Base-by-base conservation (phyloP, 2,113 vertebrate species). In the Glaucomys volans region DNA sequence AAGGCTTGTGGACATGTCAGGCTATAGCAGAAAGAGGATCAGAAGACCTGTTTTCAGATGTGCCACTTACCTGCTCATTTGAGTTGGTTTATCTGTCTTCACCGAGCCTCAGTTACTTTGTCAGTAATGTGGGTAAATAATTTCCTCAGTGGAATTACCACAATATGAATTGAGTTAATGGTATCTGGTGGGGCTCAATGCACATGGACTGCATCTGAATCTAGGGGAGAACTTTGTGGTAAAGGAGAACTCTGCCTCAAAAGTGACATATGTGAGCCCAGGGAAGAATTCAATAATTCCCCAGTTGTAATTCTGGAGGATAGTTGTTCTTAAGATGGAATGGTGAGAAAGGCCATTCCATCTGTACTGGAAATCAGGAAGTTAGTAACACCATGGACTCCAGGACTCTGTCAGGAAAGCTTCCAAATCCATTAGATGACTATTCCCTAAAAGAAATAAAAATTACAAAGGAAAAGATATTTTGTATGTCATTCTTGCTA, bases 31-130 rank as follows among this genome's bases (percentile, higher is more conserved):
- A 72, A 79, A 95, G 75, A 77, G 40, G 30, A 87, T 28, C 69
- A 87, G 40, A 85, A 66, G 18, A 71, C 12, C 50, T 93, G 72
- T n/a, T 64, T 85, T 93, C 67, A 86, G 77, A 67, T 85, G 37
- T 30, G 77, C 59, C 26, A 47, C 44, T 66, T 57, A 37, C 1
- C 74, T 77, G 22, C n/a, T 79, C 50, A 87, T 80, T 94, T 90
- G 69, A 84, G 50, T 20, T 92, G 54, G 24, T 77, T 67, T 79
- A n/a, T 92, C 30, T 87, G 80, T 22, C 54, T n/a, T 97, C 50
- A 84, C 28, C 42, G 74, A 86, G 44, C 47, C 93, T 90, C 62
- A 2, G 35, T 59, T 59, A 74, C 42, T 79, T 91, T 71, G 67
- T 80, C 64, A 42, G 44, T 62, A 79, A 54, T 10, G 2, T 72